phyloP scores from a whole-genome alignment of 1,140 invertebrate species.

The Ericerus pela region DNA sequence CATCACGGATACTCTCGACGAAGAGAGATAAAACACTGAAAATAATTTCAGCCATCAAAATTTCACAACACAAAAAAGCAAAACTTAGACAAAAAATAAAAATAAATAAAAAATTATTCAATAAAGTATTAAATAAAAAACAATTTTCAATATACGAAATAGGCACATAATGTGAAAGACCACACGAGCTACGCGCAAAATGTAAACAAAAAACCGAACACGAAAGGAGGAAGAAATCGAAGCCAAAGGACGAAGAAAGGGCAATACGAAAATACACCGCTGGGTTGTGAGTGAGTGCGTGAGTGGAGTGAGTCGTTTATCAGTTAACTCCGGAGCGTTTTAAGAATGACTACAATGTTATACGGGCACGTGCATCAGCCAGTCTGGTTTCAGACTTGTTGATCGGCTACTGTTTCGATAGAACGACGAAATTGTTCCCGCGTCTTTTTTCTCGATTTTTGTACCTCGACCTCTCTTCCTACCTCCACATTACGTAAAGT shows the following conservation, averaged over 20 bases:
- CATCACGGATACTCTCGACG: not conserved
- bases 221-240: not conserved
- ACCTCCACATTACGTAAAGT: no score
- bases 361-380: not conserved
- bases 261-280: no score
- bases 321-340: constrained; percentile 3
- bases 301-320: no score
- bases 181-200: not conserved
- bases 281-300: no score
- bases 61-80: no score
- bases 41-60: no score
- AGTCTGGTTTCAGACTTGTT: constrained; percentile 4
- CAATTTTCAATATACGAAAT: not conserved
- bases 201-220: not conserved
- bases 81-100: no score
- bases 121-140: no score
- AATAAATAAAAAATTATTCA: no score
- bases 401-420: constrained; percentile 5
- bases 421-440: constrained; percentile 3
- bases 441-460: not conserved
- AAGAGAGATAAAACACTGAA: no score
- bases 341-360: constrained; percentile 7
- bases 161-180: not conserved
- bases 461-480: not conserved
- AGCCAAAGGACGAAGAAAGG: no score